phyloP scores from a whole-genome alignment of 2,888 invertebrate species.

The Melipona beecheii region DNA sequence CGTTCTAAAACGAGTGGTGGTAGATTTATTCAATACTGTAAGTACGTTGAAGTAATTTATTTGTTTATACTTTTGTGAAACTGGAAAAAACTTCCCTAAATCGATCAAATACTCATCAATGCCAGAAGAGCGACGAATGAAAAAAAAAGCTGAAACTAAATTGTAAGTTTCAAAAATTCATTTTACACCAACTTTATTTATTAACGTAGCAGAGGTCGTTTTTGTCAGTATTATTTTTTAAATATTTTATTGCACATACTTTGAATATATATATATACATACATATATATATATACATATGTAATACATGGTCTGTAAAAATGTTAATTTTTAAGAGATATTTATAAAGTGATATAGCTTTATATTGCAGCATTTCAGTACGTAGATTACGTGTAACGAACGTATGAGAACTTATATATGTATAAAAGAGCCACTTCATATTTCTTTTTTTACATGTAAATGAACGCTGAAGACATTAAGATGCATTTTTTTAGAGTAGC shows the following conservation, averaged over 20 bases:
- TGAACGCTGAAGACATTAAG: conserved; percentile 3
- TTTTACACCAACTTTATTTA: conserved; percentile 4
- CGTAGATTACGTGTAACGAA: conserved; percentile 31
- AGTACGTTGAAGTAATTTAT: background rate
- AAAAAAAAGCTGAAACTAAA: background rate
- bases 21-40: conserved; percentile 18
- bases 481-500: conserved; percentile 29
- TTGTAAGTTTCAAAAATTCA: background rate
- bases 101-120: conserved; percentile 16
- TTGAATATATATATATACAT: conserved; percentile 27
- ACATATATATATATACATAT: conserved; percentile 29
- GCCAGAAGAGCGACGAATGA: conserved; percentile 2
- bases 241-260: conserved; percentile 27
- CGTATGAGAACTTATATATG: conserved; percentile 26
- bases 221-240: conserved; percentile 36
- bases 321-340: conserved; percentile 41
- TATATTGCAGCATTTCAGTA: conserved; percentile 15
- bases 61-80: conserved; percentile 12
- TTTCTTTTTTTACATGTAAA: conserved; percentile 34
- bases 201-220: background rate
- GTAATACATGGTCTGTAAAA: conserved; percentile 15
- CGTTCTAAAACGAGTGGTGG: conserved; percentile 1
- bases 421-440: conserved; percentile 3
- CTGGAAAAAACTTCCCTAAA: background rate
- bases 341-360: conserved; percentile 29